Evolutionary conservation across 1,140 invertebrate genomes (phyloP).

Genomic region (Megalopta genalis): DNA sequence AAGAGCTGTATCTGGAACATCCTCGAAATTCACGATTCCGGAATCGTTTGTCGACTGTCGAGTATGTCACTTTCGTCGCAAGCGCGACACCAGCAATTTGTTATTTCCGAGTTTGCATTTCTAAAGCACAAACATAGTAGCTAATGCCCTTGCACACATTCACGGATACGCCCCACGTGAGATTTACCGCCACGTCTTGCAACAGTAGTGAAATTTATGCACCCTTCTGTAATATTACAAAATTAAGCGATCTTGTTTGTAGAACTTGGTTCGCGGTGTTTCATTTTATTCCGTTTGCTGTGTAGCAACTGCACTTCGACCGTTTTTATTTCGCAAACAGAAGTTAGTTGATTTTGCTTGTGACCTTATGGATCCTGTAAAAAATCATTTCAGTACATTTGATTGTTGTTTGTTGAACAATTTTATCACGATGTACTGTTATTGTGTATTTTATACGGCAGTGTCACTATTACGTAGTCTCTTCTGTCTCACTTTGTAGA

Average conservation of each 20-base stretch:
- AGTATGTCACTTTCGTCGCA: too few species aligned
- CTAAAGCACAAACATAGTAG: background rate
- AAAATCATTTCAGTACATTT: too few species aligned
- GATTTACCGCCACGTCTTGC: background rate
- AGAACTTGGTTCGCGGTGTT: slow-evolving; percentile 30
- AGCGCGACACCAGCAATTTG: background rate
- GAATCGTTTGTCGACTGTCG: too few species aligned
- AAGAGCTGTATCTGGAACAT: too few species aligned
- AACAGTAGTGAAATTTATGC: slow-evolving; percentile 24
- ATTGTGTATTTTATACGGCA: too few species aligned
- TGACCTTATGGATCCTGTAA: background rate
- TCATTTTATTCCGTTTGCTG: slow-evolving; percentile 7
- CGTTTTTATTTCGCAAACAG: slow-evolving; percentile 16
- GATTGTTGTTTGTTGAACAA: too few species aligned
- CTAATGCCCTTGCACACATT: background rate
- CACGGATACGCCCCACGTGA: slow-evolving; percentile 35
- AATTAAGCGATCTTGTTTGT: slow-evolving; percentile 31
- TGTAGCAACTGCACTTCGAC: slow-evolving; percentile 10
- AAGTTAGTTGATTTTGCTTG: background rate
- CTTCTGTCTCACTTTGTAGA: too few species aligned
- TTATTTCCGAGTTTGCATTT: background rate
- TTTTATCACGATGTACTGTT: too few species aligned
- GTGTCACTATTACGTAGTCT: too few species aligned
- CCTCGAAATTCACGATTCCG: too few species aligned
- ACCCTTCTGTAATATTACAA: slow-evolving; percentile 23